Conservation (phyloP, 2,113 vertebrate genomes). For the Oriolus oriolus region DNA sequence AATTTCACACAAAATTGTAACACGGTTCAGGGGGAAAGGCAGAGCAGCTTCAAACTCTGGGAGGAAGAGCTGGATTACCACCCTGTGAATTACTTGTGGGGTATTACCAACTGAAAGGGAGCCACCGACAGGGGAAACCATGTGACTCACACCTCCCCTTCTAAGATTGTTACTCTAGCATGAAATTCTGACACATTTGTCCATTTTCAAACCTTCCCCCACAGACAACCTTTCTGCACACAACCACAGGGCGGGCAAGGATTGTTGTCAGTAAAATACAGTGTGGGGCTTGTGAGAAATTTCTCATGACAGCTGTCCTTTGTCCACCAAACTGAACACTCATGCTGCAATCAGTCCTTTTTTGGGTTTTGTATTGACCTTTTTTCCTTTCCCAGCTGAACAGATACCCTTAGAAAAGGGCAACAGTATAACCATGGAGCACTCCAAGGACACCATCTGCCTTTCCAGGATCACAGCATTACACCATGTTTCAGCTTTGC, state of each 20-base stretch:
- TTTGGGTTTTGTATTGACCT: background rate
- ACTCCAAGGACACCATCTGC: background rate
- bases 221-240: background rate
- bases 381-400: background rate
- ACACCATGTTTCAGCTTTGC: background rate
- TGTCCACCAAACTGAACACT: background rate
- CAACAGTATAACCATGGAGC: background rate
- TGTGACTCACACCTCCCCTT: accelerated
- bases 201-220: background rate
- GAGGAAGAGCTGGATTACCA: background rate
- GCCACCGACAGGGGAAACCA: background rate
- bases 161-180: background rate
- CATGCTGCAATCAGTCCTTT: background rate
- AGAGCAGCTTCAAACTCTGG: background rate
- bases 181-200: background rate
- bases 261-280: background rate
- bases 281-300: background rate
- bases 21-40: accelerated
- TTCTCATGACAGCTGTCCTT: background rate
- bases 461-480: background rate
- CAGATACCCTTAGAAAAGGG: background rate
- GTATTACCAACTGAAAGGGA: background rate
- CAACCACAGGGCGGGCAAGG: background rate
- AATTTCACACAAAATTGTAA: background rate
- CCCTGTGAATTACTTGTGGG: background rate